These are phyloP conservation scores for Crypturellus tataupa DNA, from an alignment of 2,797 vertebrate species.

Conservation along the genomic window DNA sequence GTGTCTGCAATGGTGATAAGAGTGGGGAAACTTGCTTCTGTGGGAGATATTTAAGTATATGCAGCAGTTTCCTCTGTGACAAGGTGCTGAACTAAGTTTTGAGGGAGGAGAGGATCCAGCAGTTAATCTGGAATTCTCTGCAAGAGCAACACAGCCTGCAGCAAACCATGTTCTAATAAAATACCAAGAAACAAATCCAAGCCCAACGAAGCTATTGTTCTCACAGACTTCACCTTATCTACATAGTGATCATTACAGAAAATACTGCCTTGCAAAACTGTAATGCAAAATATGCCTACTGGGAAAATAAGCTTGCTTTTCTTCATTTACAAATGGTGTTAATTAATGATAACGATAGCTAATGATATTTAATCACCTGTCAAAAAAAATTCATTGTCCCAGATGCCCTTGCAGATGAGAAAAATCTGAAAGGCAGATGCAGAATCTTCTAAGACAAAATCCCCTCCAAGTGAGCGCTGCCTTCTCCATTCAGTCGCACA, in stretches of 20 bases:
- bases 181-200: conserved; percentile 21
- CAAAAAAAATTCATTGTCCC: conserved; percentile 1
- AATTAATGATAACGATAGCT: conserved; percentile 49
- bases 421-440: not conserved
- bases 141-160: not conserved
- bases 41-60: not conserved
- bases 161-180: conserved; percentile 35
- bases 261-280: conserved; percentile 27
- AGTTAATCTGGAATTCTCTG: conserved; percentile 7
- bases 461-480: not conserved
- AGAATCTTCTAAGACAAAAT: not conserved
- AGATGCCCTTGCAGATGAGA: conserved; percentile 22
- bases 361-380: conserved; percentile 58
- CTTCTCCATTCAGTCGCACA: not conserved
- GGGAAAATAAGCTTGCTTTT: conserved; percentile 19
- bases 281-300: conserved; percentile 18
- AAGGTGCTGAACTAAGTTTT: not conserved
- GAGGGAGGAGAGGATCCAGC: not conserved
- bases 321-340: conserved; percentile 46
- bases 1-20: not conserved
- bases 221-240: conserved; percentile 46
- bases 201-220: not conserved
- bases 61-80: not conserved
- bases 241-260: conserved; percentile 24
- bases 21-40: not conserved